Conservation (phyloP, 2,888 invertebrate species). For the Lithodes maja region DNA sequence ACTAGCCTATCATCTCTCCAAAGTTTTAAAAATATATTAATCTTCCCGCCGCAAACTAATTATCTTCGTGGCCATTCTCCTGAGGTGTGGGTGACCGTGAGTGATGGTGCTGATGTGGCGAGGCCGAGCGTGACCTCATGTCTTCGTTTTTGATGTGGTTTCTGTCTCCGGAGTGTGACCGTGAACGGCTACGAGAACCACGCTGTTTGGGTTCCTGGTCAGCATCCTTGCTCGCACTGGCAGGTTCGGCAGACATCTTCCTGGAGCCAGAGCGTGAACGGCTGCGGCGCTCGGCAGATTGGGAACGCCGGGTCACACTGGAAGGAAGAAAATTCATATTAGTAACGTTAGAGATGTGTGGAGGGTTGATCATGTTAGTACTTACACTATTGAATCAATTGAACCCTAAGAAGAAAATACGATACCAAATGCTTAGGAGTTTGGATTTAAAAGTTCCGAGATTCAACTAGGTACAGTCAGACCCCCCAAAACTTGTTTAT, state of each 20-base stretch:
- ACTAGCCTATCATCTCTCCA: too few relatives aligned
- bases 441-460: too few relatives aligned
- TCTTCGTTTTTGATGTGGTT: background rate
- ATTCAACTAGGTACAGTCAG: too few relatives aligned
- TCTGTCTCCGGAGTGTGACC: conserved; percentile 39
- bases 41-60: background rate
- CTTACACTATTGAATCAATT: too few relatives aligned
- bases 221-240: conserved; percentile 1
- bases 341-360: too few relatives aligned
- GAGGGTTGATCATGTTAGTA: too few relatives aligned
- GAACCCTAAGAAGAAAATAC: too few relatives aligned
- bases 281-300: conserved; percentile 42
- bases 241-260: conserved; percentile 35
- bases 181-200: conserved; percentile 38
- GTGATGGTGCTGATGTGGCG: conserved; percentile 23
- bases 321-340: too few relatives aligned
- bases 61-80: conserved; percentile 51
- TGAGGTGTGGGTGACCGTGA: conserved; percentile 48
- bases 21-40: too few relatives aligned
- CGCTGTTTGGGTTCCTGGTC: conserved; percentile 8
- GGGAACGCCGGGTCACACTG: conserved; percentile 41
- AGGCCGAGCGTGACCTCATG: conserved; percentile 53
- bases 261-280: conserved; percentile 45
- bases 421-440: too few relatives aligned
- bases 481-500: too few relatives aligned